Percentiles rank a stretch among this genome's conserved stretches.
Evolutionary conservation across 2,797 vertebrate species (phyloP).

Genomic region (Sciaenops ocellatus): DNA sequence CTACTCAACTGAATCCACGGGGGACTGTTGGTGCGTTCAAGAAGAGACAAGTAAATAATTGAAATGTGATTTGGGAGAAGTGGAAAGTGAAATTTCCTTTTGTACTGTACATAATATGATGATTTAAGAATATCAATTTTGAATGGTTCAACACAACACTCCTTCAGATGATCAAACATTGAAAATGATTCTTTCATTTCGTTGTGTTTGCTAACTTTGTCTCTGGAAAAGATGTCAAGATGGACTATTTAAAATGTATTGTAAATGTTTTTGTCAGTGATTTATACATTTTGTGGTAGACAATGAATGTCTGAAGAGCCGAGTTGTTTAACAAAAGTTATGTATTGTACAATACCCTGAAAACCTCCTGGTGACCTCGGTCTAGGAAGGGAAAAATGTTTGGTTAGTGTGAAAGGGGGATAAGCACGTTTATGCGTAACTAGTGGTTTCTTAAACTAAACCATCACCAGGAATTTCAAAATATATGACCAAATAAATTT

Average conservation of each 20-base stretch:
- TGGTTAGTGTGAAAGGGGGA: too few species aligned
- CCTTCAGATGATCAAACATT: too few species aligned
- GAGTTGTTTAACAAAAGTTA: not conserved
- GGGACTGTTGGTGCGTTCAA: not conserved
- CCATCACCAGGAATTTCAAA: not conserved
- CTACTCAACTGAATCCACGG: not conserved
- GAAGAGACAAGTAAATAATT: not conserved
- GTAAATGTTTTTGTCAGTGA: not conserved
- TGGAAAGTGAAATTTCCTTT: not conserved
- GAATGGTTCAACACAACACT: not conserved
- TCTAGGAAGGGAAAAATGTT: not conserved
- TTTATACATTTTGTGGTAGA: not conserved
- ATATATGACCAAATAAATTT: not conserved
- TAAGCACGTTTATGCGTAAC: constrained; percentile 27
- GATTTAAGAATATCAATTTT: not conserved
- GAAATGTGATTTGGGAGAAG: not conserved
- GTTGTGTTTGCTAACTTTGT: too few species aligned
- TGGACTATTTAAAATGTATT: not conserved
- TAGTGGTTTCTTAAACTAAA: constrained; percentile 40
- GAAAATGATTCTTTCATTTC: too few species aligned
- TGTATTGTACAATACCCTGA: not conserved
- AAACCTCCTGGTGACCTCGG: not conserved
- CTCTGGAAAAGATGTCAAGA: not conserved
- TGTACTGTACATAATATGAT: not conserved
- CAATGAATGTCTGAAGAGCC: not conserved